Conservation (phyloP, 1,140 invertebrate species). For the Pseudoatta argentina region DNA sequence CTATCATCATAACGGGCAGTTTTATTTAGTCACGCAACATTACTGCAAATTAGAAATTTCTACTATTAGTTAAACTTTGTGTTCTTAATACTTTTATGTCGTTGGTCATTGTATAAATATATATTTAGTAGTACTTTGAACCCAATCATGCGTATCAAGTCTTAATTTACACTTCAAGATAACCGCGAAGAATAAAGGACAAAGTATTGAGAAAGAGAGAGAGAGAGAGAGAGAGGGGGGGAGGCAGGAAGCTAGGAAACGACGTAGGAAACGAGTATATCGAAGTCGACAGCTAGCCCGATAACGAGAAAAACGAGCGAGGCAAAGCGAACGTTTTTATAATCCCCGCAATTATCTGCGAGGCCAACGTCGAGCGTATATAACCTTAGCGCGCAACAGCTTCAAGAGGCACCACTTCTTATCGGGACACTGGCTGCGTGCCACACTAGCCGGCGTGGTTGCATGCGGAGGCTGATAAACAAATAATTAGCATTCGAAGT, state of each 20-base stretch:
- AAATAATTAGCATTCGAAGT: constrained; percentile 83
- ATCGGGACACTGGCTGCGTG: constrained; percentile 70
- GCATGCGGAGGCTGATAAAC: constrained; percentile 81
- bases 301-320: constrained; percentile 65
- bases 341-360: constrained; percentile 70
- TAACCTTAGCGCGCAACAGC: constrained; percentile 11
- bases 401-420: constrained; percentile 59
- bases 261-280: constrained; percentile 51
- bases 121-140: background rate
- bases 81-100: background rate
- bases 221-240: background rate
- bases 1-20: background rate
- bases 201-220: background rate
- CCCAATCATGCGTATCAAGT: background rate
- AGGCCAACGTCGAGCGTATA: constrained; percentile 44
- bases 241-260: background rate
- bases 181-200: background rate
- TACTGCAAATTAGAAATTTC: background rate
- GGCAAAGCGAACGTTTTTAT: constrained; percentile 60
- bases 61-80: background rate
- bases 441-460: constrained; percentile 43
- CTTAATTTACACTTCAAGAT: constrained; percentile 8
- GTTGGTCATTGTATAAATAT: background rate
- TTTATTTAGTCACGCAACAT: constrained; percentile 12
- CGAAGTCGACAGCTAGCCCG: constrained; percentile 23